Percentiles rank a stretch among this genome's conserved stretches.
phyloP scores from a whole-genome alignment of 2,113 vertebrate genomes.

The Edolisoma coerulescens region DNA sequence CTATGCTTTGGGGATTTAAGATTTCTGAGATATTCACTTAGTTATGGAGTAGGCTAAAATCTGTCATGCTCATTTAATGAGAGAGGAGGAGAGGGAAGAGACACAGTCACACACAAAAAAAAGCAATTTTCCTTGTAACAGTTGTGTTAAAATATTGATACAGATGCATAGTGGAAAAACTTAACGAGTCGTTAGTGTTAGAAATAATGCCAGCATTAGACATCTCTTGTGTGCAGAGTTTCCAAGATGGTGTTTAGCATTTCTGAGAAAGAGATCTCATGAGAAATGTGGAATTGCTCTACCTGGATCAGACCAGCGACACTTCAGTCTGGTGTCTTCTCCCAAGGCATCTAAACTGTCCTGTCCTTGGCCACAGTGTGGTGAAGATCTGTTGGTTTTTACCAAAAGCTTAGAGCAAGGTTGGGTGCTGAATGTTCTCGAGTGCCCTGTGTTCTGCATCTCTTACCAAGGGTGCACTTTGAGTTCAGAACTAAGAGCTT shows the following conservation, averaged over 20 bases:
- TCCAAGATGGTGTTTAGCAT: slow-evolving; percentile 39
- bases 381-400: not conserved
- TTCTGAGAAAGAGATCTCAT: slow-evolving; percentile 39
- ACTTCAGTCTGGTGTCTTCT: not conserved
- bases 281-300: slow-evolving; percentile 10
- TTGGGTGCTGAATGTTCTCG: not conserved
- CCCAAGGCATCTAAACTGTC: not conserved
- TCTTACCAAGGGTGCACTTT: not conserved
- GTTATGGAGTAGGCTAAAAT: slow-evolving; percentile 59
- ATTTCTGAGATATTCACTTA: slow-evolving; percentile 62
- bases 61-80: slow-evolving; percentile 63
- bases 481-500: not conserved
- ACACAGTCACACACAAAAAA: slow-evolving; percentile 4
- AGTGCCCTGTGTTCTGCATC: not conserved
- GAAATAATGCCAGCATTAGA: slow-evolving; percentile 55
- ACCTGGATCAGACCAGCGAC: not conserved
- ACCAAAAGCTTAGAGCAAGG: not conserved
- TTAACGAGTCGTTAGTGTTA: slow-evolving; percentile 58
- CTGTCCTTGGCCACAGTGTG: not conserved
- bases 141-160: slow-evolving; percentile 71
- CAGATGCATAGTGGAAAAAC: slow-evolving; percentile 49
- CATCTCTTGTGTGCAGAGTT: slow-evolving; percentile 33
- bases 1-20: slow-evolving; percentile 51
- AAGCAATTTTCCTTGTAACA: slow-evolving; percentile 61
- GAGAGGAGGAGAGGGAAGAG: slow-evolving; percentile 32